Base-by-base conservation (phyloP, 2,888 invertebrate genomes). In the Griposia aprilina region DNA sequence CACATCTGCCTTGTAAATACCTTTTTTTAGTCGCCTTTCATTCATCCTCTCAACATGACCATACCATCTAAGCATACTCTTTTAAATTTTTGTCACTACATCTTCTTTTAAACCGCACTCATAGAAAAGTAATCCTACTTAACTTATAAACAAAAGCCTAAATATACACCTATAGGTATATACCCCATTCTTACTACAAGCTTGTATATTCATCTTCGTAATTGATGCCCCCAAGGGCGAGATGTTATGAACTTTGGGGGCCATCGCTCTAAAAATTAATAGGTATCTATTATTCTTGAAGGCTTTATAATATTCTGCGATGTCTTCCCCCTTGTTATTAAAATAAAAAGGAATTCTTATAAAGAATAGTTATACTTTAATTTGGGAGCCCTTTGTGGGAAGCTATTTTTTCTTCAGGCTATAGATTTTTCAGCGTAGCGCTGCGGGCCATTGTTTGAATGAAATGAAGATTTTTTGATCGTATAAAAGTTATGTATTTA, bases 281-380 rank as follows among this genome's bases (percentile, higher is more conserved):
- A 81, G 63, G 74, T 79, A 87, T 76, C 87, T 78, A 76, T 84
- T 83, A 83, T 81, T 87, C 81, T 84, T 67, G 75, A 75, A 87
- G 81, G 72, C 72, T 73, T 63, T 66, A 72, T 73, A 84, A 76
- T 78, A 63, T 76, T 76, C 71, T 57, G 17, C 62, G 50, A 72
- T 76, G 77, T 74, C 84, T 75, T 77, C 1, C 60, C 68, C 57
- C 45, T 81, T 74, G 55, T 81, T 76, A 87, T 84, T 69, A 76
- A 83, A 83, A 78, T 76, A 26, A 68, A 83, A 81, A 59, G 59
- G 30, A 63, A 60, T 80, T 83, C 66, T 82, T 74, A 1, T 26
- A 63, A 73, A 74, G 26, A 76, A 74, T 81, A 87, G 76, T 78
- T 76, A 26, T 55, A 65, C 17, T 78, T 70, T 45, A 83, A 80